Base-by-base conservation (phyloP, 2,113 vertebrate genomes). In the Piaya cayana region DNA sequence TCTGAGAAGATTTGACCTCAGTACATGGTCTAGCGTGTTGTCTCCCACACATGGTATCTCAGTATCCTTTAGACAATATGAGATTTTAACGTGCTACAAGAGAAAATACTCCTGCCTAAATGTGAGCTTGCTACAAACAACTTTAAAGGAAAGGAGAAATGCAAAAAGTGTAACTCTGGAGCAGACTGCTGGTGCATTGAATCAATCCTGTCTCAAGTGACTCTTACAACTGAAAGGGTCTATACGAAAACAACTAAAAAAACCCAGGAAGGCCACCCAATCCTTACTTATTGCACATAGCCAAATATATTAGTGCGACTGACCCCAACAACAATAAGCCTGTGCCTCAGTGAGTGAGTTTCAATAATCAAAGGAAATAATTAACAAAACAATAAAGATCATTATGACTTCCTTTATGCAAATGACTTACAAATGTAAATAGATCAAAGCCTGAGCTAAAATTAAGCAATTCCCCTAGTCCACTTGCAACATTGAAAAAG, bases 361-460 rank as follows among this genome's bases (percentile, higher is more conserved):
- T 94, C 82, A 70, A 79, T 90, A 93, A 95, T 94, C 92, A 96
- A 96, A 94, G 75, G 90, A 97, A 93, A 95, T 87, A 85, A 96
- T 95, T 94, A 96, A 84, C 79, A 78, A 94, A 96, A 94, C 80
- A 96, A 95, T 90, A 93, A 90, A 93, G 82, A 90, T 96, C 42
- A 52, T 77, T 93, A 94, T 78, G 79, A 78, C 80, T 93, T 94
- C 88, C 94, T 92, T 82, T 75, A 92, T 96, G 95, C 76, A 96
- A 95, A 96, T 95, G 27, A 81, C 43, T 95, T 93, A 92, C 76
- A 96, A 96, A 96, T 77, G 90, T 77, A 95, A 95, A 94, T 21
- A 79, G 85, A 95, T 88, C 90, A 94, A 95, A 96, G 88, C 75
- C 36, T 12, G 47, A 75, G 62, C 72, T 64, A 93, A 96, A 96